These are phyloP conservation scores for Hydrophis major DNA, from an alignment of 2,797 vertebrate genomes.

Conservation along the genomic window DNA sequence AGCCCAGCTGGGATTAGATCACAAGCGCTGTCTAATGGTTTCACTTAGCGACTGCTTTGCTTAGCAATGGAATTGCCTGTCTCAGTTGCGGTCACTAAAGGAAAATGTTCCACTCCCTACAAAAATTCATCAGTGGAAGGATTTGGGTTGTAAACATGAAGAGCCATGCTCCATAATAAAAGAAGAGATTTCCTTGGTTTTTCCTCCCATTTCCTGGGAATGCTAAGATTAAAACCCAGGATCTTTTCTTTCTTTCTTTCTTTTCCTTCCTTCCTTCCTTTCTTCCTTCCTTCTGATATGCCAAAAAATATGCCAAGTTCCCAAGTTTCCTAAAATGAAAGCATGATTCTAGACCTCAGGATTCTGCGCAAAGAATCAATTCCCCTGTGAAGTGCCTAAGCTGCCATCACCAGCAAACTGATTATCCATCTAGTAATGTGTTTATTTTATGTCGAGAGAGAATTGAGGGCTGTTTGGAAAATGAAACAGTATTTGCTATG, in stretches of 20 bases:
- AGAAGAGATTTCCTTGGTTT: background rate
- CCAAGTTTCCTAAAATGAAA: background rate
- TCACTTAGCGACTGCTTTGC: background rate
- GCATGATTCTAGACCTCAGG: background rate
- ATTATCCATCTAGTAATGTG: background rate
- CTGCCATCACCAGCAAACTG: background rate
- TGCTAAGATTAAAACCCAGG: background rate
- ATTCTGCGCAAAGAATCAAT: background rate
- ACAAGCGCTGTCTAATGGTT: rapidly evolving
- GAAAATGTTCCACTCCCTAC: background rate
- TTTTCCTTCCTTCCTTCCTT: too few relatives aligned
- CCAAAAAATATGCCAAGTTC: background rate
- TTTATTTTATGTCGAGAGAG: background rate
- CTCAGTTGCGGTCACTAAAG: background rate
- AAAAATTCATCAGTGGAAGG: background rate
- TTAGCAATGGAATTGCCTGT: background rate
- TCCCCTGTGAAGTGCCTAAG: background rate
- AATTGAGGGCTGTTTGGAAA: too few relatives aligned
- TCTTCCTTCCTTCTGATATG: too few relatives aligned
- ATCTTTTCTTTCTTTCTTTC: too few relatives aligned
- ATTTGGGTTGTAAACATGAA: background rate
- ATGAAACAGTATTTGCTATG: too few relatives aligned
- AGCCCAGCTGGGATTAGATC: background rate
- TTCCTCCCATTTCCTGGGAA: background rate
- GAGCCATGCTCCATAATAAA: background rate